Conservation (phyloP, 92 coral and sea anemone species). For the Porites divaricata region DNA sequence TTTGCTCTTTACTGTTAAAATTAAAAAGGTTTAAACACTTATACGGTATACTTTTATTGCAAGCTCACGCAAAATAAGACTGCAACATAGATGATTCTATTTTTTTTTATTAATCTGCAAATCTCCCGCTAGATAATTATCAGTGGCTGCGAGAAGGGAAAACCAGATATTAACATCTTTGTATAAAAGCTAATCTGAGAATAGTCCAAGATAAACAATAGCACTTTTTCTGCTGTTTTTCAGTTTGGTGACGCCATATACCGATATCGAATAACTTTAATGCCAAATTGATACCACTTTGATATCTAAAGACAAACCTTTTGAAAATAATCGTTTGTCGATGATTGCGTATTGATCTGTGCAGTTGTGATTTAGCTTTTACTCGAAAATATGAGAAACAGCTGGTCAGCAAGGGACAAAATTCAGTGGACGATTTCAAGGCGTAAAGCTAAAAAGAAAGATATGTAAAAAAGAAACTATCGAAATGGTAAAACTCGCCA, state of each 20-base stretch:
- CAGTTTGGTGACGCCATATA: neutral
- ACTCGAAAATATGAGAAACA: neutral
- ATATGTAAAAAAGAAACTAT: neutral
- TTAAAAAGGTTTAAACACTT: neutral
- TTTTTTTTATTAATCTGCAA: slow-evolving; percentile 12
- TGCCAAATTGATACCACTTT: neutral
- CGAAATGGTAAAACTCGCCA: neutral
- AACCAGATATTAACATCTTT: slow-evolving; percentile 9
- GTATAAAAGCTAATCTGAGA: neutral
- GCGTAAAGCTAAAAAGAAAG: no score
- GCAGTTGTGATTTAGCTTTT: slow-evolving; percentile 5
- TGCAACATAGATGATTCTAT: neutral
- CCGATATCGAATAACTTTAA: neutral
- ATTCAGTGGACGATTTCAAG: no score
- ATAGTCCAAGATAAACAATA: slow-evolving; percentile 2
- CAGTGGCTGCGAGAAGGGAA: neutral
- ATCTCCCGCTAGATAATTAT: neutral
- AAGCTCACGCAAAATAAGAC: neutral
- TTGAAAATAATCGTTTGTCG: neutral
- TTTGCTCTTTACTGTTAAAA: neutral
- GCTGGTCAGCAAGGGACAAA: neutral
- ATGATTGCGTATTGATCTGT: neutral
- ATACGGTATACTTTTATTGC: neutral
- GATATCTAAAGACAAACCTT: neutral
- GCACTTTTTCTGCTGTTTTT: neutral